These are phyloP conservation scores for Pachyseris speciosa DNA, from an alignment of 64 coral and sea anemone genomes.

Conservation along the genomic window DNA sequence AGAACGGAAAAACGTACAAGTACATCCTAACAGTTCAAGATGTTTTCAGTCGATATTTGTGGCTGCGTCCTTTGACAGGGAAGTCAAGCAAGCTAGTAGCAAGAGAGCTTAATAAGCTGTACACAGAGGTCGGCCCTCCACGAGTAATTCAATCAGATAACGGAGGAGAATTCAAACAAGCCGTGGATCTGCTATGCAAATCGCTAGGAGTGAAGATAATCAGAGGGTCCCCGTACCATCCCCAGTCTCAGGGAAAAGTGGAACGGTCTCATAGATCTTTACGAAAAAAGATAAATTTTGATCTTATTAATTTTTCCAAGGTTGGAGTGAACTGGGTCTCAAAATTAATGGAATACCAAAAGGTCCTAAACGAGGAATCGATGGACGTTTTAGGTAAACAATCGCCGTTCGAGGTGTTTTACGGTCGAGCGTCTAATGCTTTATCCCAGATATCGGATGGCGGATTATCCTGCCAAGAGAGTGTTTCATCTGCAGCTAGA, in stretches of 20 bases:
- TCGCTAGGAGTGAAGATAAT: neutral
- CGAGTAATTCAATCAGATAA: neutral
- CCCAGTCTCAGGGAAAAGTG: conserved; percentile 61
- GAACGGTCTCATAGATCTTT: neutral
- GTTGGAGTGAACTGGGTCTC: neutral
- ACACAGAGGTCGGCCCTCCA: neutral
- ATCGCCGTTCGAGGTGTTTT: neutral
- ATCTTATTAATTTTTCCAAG: neutral
- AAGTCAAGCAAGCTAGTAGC: neutral
- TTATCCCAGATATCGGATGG: neutral
- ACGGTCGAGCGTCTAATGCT: neutral
- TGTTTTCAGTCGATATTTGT: neutral
- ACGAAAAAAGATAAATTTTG: neutral
- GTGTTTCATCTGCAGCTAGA: neutral
- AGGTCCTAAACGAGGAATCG: conserved; percentile 16
- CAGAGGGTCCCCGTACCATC: neutral
- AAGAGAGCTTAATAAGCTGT: neutral
- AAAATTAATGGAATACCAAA: neutral
- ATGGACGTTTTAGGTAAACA: neutral
- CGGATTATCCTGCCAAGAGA: conserved; percentile 27
- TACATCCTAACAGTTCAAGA: neutral
- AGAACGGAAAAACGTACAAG: neutral
- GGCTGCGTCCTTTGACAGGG: neutral
- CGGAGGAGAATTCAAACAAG: neutral
- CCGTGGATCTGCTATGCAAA: neutral